A percentile compares a stretch with the other conserved stretches of the same genome.
Evolutionary conservation across 2,113 vertebrate species (phyloP).

Genomic region (Thunnus thynnus): DNA sequence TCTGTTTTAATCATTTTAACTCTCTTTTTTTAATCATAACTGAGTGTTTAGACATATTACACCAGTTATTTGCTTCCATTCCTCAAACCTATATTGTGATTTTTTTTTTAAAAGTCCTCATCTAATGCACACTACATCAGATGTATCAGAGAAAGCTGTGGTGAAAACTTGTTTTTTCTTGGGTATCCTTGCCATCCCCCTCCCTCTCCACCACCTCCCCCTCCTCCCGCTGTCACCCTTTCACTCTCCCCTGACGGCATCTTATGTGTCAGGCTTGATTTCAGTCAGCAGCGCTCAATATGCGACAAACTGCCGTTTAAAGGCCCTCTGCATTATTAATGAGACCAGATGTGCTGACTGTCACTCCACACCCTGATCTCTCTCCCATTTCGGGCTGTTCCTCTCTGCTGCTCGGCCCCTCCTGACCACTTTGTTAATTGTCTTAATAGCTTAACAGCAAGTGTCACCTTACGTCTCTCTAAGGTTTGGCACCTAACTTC

Average conservation of each 20-base stretch:
- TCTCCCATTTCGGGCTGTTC: conserved; percentile 66
- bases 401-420: conserved; percentile 58
- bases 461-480: conserved; percentile 62
- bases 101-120: not conserved
- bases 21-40: not conserved
- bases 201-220: conserved; percentile 1
- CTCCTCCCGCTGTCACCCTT: conserved; percentile 43
- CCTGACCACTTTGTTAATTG: conserved; percentile 79
- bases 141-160: not conserved
- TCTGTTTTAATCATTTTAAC: not conserved
- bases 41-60: not conserved
- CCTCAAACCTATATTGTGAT: no score
- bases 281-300: conserved; percentile 82
- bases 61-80: no score
- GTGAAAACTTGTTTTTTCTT: conserved; percentile 16
- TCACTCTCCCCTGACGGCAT: conserved; percentile 72
- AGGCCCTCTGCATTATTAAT: conserved; percentile 85
- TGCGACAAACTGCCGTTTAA: conserved; percentile 87
- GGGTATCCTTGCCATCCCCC: conserved; percentile 24
- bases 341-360: conserved; percentile 87
- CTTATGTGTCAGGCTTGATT: conserved; percentile 85
- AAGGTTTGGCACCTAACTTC: conserved; percentile 56
- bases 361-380: conserved; percentile 82
- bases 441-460: conserved; percentile 71
- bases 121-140: not conserved